These are phyloP conservation scores for Erythrocercus mccallii DNA, from an alignment of 2,113 vertebrate species.

Conservation along the genomic window DNA sequence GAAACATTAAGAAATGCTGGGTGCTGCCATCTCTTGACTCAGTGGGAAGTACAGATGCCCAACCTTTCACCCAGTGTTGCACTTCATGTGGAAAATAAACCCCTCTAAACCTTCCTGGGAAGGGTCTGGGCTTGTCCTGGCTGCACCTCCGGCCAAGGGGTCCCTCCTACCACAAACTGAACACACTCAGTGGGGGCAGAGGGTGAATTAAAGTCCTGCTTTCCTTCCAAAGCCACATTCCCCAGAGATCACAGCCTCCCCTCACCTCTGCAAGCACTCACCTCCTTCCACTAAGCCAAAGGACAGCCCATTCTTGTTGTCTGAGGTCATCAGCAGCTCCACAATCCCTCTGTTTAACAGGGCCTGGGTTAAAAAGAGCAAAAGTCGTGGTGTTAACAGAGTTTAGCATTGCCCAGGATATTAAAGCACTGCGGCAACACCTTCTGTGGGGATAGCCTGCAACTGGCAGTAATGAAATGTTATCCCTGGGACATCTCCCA, in stretches of 20 bases:
- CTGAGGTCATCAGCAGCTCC: conserved; percentile 88
- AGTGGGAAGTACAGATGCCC: background rate
- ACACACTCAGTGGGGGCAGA: background rate
- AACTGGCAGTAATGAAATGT: background rate
- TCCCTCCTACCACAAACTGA: background rate
- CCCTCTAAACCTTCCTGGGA: background rate
- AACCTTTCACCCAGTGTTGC: rapidly evolving
- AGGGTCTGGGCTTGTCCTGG: background rate
- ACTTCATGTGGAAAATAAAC: background rate
- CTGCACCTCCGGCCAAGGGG: background rate
- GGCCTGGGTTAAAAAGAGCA: conserved; percentile 68
- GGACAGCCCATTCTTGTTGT: conserved; percentile 75
- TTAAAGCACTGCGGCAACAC: background rate
- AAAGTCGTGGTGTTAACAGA: background rate
- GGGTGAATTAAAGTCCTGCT: rapidly evolving
- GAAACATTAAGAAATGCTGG: background rate
- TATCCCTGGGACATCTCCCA: background rate
- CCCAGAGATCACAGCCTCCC: background rate
- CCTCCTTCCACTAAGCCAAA: conserved; percentile 83
- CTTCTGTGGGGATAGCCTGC: background rate
- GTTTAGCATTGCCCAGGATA: background rate
- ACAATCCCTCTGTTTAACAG: conserved; percentile 81
- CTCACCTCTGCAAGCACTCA: conserved; percentile 42
- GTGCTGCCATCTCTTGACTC: background rate
- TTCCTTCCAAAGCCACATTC: background rate